Percentiles rank a stretch among this genome's conserved stretches.
These are phyloP conservation scores for Lutjanus argentimaculatus DNA, from an alignment of 2,797 vertebrate genomes.

Conservation along the genomic window DNA sequence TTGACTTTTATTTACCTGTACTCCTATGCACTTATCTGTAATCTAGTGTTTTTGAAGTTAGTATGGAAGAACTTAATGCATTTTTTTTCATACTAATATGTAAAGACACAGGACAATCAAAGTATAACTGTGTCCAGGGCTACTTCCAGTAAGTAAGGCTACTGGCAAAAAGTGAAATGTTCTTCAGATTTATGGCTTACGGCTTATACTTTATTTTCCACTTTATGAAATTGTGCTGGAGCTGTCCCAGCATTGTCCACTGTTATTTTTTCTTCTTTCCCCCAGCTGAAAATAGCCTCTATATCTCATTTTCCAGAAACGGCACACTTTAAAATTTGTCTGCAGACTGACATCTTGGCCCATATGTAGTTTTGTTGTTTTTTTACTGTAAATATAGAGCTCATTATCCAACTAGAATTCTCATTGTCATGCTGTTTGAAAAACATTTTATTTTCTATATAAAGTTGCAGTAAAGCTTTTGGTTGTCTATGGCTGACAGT, in stretches of 20 bases:
- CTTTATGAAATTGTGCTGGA: constrained; percentile 47
- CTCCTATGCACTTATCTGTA: too few relatives aligned
- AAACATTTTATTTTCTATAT: not conserved
- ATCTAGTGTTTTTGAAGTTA: not conserved
- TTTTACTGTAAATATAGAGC: not conserved
- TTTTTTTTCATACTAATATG: not conserved
- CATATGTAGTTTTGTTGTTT: not conserved
- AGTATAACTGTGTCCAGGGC: not conserved
- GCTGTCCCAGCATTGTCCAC: constrained; percentile 30
- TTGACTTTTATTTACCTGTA: too few relatives aligned
- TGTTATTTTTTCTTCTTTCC: constrained; percentile 12
- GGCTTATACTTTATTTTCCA: constrained; percentile 28
- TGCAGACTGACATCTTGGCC: not conserved
- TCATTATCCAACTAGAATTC: not conserved
- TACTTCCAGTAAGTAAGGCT: constrained; percentile 2
- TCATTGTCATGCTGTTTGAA: not conserved
- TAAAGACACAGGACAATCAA: constrained; percentile 1
- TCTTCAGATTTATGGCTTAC: constrained; percentile 30
- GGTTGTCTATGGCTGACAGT: constrained; percentile 14
- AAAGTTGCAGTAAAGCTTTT: not conserved
- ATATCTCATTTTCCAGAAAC: constrained; percentile 2
- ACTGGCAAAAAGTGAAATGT: not conserved
- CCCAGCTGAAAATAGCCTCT: constrained; percentile 23
- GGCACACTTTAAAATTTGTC: constrained; percentile 9
- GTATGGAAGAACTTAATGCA: not conserved